These are phyloP conservation scores for Brachionus paranguensis DNA, from an alignment of 1,140 invertebrate species.

Conservation along the genomic window DNA sequence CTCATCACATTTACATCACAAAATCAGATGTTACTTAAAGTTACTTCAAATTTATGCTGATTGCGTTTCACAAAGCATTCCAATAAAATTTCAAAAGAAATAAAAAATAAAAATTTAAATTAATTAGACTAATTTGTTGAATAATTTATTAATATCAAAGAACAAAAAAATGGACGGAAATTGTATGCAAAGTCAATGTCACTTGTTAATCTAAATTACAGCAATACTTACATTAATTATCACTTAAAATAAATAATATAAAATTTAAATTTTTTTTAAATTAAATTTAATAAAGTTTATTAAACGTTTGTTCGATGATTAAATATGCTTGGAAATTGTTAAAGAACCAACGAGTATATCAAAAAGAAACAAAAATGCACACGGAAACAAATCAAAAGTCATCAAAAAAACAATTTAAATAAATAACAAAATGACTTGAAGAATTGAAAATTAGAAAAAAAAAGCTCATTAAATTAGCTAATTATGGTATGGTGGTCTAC, in stretches of 20 bases:
- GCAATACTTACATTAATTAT: not conserved
- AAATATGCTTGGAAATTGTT: not conserved
- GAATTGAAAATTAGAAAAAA: not conserved
- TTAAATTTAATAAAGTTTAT: not conserved
- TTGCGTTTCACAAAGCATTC: too few relatives aligned
- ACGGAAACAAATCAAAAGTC: not conserved
- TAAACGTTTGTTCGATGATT: slow-evolving; percentile 18
- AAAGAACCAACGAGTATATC: slow-evolving; percentile 1
- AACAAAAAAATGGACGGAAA: not conserved
- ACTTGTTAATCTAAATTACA: not conserved
- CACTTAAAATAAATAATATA: not conserved
- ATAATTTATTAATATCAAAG: not conserved
- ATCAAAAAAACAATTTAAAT: not conserved
- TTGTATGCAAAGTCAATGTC: not conserved
- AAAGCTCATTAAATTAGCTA: not conserved
- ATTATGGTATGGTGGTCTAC: not conserved
- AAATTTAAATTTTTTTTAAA: slow-evolving; percentile 3
- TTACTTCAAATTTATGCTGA: too few relatives aligned
- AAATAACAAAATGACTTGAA: not conserved
- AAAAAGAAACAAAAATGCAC: not conserved
- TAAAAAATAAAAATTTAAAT: not conserved
- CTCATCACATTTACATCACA: too few relatives aligned
- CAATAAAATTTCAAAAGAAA: not conserved
- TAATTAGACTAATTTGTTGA: not conserved
- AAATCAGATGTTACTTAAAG: too few relatives aligned